Base-by-base conservation (phyloP, 2,797 vertebrate species). In the Oophaga sylvatica region DNA sequence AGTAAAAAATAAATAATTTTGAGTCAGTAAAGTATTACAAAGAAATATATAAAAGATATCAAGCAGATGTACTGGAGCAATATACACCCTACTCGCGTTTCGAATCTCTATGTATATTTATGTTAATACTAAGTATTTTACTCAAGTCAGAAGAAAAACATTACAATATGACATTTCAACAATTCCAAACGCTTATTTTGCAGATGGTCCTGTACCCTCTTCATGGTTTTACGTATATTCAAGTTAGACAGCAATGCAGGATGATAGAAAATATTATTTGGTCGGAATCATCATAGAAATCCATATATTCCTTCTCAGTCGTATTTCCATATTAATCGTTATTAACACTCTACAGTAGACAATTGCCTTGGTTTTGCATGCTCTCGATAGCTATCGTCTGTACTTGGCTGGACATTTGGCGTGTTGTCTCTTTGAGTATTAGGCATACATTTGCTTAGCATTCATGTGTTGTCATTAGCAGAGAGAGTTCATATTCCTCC, bases 401-500 rank as follows among this genome's bases (percentile, higher is more conserved):
- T 62, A 16, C 19, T 65, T 81, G 35, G 35, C 19, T 26, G 12
- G 19, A 48, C 10, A 67, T 48, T 22, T 48, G 20, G 63, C 11
- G 35, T 76, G 15, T 48, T 75, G 56, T 35, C 56, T 71, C 10
- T 70, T 56, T 60, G 57, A 62, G 48, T 56, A 20, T 56, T 31
- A 63, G 31, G 35, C n/a, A 53, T 65, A 19, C n/a, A 77, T 73
- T 56, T 71, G 31, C 29, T 45, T 59, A 20, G 57, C 22, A 75
- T 60, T 62, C 22, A 63, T 87, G 45, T 41, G 79, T 87, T 82
- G 65, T 80, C 62, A 31, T 77, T 29, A 48, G 41, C 20, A 84
- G 41, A 31, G 17, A 68, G 17, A 60, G 29, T 86, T 65, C 12
- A 63, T 63, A 65, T 87, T 62, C 60, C 41, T 48, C 48, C 35